Conservation (phyloP, 2,888 invertebrate species). For the Xylophagus ater region DNA sequence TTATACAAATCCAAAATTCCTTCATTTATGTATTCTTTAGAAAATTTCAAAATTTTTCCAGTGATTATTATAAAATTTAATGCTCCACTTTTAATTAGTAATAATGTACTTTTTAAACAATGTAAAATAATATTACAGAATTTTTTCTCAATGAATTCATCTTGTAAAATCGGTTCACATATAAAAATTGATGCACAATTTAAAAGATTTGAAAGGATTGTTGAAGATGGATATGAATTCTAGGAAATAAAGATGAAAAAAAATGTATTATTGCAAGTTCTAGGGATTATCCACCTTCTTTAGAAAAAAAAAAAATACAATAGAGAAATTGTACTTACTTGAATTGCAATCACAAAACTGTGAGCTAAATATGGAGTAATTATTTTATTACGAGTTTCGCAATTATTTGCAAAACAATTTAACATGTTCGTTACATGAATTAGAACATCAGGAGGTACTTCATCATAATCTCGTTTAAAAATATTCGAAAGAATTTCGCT, state of each 20-base stretch:
- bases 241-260: no score
- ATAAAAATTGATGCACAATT: conserved; percentile 16
- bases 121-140: conserved; percentile 27
- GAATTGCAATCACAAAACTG: conserved; percentile 7
- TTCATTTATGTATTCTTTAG: conserved; percentile 26
- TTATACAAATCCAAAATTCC: conserved; percentile 28
- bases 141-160: conserved; percentile 19
- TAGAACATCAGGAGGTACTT: conserved; percentile 9
- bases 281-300: not conserved
- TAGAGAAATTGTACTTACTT: conserved; percentile 9
- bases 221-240: conserved; percentile 9
- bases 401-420: conserved; percentile 9
- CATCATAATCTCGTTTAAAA: conserved; percentile 8
- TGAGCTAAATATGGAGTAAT: conserved; percentile 7
- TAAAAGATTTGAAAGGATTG: conserved; percentile 14
- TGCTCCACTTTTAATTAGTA: conserved; percentile 28
- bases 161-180: conserved; percentile 23
- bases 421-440: conserved; percentile 8
- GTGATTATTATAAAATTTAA: conserved; percentile 33
- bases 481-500: not conserved
- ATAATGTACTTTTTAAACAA: conserved; percentile 27
- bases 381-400: conserved; percentile 5
- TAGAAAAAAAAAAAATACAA: not conserved
- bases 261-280: no score
- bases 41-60: conserved; percentile 25